phyloP scores from a whole-genome alignment of 2,888 invertebrate genomes.

The Pammene fasciana region DNA sequence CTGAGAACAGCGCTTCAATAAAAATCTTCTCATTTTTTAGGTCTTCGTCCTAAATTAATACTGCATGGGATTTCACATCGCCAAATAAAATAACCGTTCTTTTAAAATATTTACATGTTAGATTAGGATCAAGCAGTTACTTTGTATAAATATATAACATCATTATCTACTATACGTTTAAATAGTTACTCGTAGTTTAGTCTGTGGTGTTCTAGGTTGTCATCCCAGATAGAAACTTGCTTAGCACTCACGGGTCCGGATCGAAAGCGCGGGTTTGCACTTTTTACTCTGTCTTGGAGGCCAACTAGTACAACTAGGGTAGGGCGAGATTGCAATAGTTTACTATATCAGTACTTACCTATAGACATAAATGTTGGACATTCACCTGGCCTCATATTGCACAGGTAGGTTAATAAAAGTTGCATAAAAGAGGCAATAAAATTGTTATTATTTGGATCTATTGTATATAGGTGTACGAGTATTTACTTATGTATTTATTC shows the following conservation, averaged over 20 bases:
- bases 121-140: too few species aligned
- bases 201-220: slow-evolving; percentile 56
- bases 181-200: slow-evolving; percentile 10
- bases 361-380: slow-evolving; percentile 35
- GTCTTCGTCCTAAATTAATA: too few species aligned
- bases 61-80: too few species aligned
- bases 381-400: slow-evolving; percentile 27
- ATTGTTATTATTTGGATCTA: neutral
- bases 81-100: too few species aligned
- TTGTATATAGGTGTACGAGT: too few species aligned
- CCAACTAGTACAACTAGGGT: slow-evolving; percentile 54
- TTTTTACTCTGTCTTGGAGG: slow-evolving; percentile 62
- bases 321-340: slow-evolving; percentile 48
- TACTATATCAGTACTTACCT: slow-evolving; percentile 32
- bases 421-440: neutral
- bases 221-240: slow-evolving; percentile 74
- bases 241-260: slow-evolving; percentile 61
- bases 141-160: too few species aligned
- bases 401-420: neutral
- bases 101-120: too few species aligned
- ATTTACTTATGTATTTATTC: too few species aligned
- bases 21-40: too few species aligned
- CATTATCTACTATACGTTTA: neutral
- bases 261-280: slow-evolving; percentile 75
- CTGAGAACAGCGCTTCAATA: too few species aligned